Conservation (phyloP, 2,888 invertebrate species). For the Enchytraeus crypticus region DNA sequence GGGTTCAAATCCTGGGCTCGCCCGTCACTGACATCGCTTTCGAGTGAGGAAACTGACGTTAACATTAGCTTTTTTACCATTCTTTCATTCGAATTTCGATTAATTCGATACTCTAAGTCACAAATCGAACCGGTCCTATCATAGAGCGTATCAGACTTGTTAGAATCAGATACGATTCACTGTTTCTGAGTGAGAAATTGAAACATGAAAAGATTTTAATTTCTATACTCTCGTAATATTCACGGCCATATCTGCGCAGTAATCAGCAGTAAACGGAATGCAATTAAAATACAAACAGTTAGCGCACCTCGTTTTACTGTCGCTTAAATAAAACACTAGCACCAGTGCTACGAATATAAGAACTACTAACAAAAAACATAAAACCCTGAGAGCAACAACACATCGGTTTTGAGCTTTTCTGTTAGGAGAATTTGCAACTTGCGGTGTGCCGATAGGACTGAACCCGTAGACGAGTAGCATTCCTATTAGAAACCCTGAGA, state of each 20-base stretch:
- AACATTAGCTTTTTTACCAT: too few species aligned
- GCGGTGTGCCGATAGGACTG: slow-evolving; percentile 89
- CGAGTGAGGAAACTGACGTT: too few species aligned
- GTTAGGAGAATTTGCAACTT: slow-evolving; percentile 75
- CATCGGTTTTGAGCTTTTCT: not conserved
- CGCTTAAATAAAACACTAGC: slow-evolving; percentile 73
- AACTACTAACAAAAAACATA: slow-evolving; percentile 60
- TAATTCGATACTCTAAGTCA: too few species aligned
- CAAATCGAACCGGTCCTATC: too few species aligned
- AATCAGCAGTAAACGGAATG: slow-evolving; percentile 74
- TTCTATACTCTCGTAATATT: not conserved
- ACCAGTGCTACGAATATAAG: slow-evolving; percentile 67
- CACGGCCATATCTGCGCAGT: slow-evolving; percentile 55
- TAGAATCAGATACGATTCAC: too few species aligned
- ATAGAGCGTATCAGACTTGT: too few species aligned
- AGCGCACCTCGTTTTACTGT: slow-evolving; percentile 77
- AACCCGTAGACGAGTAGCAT: slow-evolving; percentile 83
- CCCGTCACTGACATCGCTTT: too few species aligned
- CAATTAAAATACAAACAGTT: slow-evolving; percentile 82
- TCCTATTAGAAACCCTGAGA: slow-evolving; percentile 88
- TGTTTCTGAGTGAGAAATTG: too few species aligned
- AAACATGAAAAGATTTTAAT: too few species aligned
- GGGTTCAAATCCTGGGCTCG: too few species aligned
- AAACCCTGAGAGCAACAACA: slow-evolving; percentile 41
- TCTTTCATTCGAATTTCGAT: too few species aligned